These are phyloP conservation scores for Micromussa lordhowensis DNA, from an alignment of 92 coral and sea anemone species.

Conservation along the genomic window DNA sequence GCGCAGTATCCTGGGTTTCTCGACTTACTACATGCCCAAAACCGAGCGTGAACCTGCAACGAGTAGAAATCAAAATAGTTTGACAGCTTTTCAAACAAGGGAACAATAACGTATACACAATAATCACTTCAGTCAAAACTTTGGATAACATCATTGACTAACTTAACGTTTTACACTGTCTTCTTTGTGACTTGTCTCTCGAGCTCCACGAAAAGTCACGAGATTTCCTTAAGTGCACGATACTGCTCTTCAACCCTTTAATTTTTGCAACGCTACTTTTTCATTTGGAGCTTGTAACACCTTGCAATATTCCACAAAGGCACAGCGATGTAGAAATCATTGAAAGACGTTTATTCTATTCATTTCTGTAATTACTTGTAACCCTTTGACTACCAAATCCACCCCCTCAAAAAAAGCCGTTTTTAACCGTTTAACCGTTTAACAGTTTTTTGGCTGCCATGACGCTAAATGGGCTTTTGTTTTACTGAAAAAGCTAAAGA, in stretches of 20 bases:
- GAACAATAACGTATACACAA: too few relatives aligned
- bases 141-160: too few relatives aligned
- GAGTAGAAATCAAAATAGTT: background rate
- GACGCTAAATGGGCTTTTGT: too few relatives aligned
- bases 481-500: too few relatives aligned
- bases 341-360: background rate
- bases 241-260: too few relatives aligned
- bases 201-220: background rate
- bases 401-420: too few relatives aligned
- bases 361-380: background rate
- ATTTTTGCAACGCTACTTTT: background rate
- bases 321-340: background rate
- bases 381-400: too few relatives aligned
- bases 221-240: background rate
- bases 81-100: background rate
- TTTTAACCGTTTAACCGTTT: too few relatives aligned
- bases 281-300: background rate
- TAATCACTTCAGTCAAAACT: too few relatives aligned
- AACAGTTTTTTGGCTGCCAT: too few relatives aligned
- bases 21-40: constrained; percentile 76
- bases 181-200: too few relatives aligned
- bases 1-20: constrained; percentile 68
- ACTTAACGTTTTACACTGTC: too few relatives aligned
- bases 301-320: background rate
- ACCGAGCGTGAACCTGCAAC: constrained; percentile 78